A percentile compares a stretch with the other conserved stretches of the same genome.
These are phyloP conservation scores for Cydia strobilella DNA, from an alignment of 1,140 invertebrate species.

Conservation along the genomic window DNA sequence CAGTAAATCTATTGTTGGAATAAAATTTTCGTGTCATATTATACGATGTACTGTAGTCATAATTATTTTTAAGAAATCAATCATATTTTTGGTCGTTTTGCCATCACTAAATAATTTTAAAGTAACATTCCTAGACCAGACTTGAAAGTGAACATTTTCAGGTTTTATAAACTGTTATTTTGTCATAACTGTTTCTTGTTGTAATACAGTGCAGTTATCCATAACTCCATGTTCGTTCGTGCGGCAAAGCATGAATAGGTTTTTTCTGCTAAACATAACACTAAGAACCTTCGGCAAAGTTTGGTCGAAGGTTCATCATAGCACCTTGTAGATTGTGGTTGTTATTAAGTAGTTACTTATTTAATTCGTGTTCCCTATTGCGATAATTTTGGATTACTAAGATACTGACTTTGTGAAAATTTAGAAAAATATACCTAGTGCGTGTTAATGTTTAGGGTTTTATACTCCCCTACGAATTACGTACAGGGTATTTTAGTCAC, in stretches of 20 bases:
- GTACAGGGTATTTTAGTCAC: no score
- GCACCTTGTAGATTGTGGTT: neutral
- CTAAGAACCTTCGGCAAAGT: neutral
- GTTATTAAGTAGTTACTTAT: slow-evolving; percentile 2
- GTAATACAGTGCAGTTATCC: neutral
- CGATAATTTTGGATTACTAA: neutral
- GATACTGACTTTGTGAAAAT: neutral
- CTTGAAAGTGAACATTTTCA: slow-evolving; percentile 8
- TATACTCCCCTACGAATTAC: no score
- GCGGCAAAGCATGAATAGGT: slow-evolving; percentile 9
- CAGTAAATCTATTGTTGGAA: neutral
- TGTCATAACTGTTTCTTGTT: slow-evolving; percentile 3
- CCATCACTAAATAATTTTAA: neutral
- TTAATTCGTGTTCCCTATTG: slow-evolving; percentile 2
- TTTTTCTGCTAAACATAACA: slow-evolving; percentile 3
- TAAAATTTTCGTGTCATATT: neutral
- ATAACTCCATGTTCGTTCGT: slow-evolving; percentile 18
- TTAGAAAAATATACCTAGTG: neutral
- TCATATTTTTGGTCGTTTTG: neutral
- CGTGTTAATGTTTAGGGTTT: neutral
- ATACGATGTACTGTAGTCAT: neutral
- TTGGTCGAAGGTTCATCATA: neutral
- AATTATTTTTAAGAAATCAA: neutral
- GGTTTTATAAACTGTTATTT: neutral
- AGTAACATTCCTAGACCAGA: neutral